These are phyloP conservation scores for Halichondria panicea DNA, from an alignment of 37 sponge, comb jelly and placozoan genomes.

Conservation along the genomic window DNA sequence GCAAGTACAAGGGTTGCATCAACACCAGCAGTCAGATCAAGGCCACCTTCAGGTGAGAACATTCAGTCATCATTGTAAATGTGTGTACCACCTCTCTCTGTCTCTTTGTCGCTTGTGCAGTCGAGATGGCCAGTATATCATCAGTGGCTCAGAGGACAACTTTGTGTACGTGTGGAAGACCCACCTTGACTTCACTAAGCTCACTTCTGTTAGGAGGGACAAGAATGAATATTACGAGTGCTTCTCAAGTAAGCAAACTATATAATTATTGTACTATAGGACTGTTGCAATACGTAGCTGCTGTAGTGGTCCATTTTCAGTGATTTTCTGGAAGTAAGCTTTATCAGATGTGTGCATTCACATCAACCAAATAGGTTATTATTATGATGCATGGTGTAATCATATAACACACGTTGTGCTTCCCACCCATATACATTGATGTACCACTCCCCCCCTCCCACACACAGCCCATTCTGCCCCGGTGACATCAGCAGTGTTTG, in stretches of 20 bases:
- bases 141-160: conserved; percentile 94
- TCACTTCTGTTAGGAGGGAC: conserved; percentile 81
- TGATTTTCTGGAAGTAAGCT: neutral
- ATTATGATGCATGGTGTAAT: neutral
- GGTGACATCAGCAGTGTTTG: conserved; percentile 89
- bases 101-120: too few species aligned
- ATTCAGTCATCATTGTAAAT: neutral
- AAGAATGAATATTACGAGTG: conserved; percentile 89
- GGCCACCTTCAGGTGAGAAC: conserved; percentile 77
- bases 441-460: conserved; percentile 4
- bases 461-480: conserved; percentile 75
- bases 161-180: conserved; percentile 88
- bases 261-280: neutral
- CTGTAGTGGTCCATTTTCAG: neutral
- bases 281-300: neutral
- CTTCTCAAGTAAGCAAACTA: conserved; percentile 59
- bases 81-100: neutral
- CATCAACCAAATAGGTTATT: neutral
- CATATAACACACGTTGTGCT: neutral
- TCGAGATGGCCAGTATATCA: conserved; percentile 83
- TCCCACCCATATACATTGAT: conserved; percentile 13
- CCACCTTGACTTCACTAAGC: conserved; percentile 71
- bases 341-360: neutral
- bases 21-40: conserved; percentile 93
- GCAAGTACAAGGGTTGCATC: conserved; percentile 92